A percentile compares a stretch with the other conserved stretches of the same genome.
Evolutionary conservation across 2,888 invertebrate genomes (phyloP).

Genomic region (Glaucopsyche alexis): DNA sequence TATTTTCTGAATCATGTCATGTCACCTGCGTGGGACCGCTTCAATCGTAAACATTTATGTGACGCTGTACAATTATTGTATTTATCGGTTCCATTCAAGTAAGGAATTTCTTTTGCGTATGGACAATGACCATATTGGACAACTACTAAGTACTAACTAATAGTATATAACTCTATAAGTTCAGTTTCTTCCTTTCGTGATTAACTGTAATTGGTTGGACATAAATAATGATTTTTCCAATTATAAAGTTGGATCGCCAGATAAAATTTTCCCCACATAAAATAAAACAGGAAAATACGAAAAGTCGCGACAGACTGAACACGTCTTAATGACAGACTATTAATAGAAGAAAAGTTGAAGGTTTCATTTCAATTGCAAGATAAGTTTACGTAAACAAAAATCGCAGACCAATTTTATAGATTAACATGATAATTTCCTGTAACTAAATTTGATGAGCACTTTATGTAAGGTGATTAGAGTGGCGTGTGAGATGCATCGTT

Average conservation of each 20-base stretch:
- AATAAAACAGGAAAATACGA: not conserved
- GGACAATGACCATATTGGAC: not conserved
- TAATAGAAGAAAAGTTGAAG: not conserved
- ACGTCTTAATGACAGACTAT: not conserved
- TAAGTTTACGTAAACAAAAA: not conserved
- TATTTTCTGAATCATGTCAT: constrained; percentile 18
- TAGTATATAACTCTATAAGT: too few relatives aligned
- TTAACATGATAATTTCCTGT: constrained; percentile 65
- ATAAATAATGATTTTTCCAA: too few relatives aligned
- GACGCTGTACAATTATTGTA: not conserved
- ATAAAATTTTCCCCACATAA: too few relatives aligned
- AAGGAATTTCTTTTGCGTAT: not conserved
- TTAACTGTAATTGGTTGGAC: too few relatives aligned
- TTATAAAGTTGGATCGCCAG: too few relatives aligned
- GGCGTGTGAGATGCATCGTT: constrained; percentile 69
- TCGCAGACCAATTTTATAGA: constrained; percentile 29
- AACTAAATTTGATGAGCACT: constrained; percentile 66
- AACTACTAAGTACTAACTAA: too few relatives aligned
- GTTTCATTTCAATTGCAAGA: not conserved
- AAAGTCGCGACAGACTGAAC: not conserved
- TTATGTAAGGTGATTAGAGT: constrained; percentile 52
- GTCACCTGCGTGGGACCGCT: constrained; percentile 21
- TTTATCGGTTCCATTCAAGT: not conserved
- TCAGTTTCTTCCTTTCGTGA: too few relatives aligned
- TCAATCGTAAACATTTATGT: not conserved